Conservation (phyloP, 2,888 invertebrate genomes). For the Drosophila leonis region DNA sequence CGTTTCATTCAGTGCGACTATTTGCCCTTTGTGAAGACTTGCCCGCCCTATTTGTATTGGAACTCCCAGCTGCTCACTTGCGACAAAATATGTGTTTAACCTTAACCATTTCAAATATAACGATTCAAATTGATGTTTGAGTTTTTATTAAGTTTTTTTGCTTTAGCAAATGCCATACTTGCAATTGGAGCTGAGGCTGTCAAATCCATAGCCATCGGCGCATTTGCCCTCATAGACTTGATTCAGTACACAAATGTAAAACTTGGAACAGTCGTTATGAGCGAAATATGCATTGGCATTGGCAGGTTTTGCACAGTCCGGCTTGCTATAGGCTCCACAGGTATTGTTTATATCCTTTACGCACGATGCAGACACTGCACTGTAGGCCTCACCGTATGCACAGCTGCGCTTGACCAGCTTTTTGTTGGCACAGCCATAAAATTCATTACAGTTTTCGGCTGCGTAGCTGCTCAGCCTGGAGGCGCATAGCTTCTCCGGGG, state of each 20-base stretch:
- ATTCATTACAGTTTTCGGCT: constrained; percentile 32
- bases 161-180: constrained; percentile 15
- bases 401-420: constrained; percentile 28
- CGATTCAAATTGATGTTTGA: background rate
- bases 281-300: constrained; percentile 34
- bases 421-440: constrained; percentile 18
- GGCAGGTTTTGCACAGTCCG: constrained; percentile 29
- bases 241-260: constrained; percentile 29
- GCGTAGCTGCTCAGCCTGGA: constrained; percentile 4
- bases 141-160: background rate
- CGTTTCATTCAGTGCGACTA: constrained; percentile 64
- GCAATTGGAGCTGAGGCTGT: constrained; percentile 28
- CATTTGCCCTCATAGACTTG: constrained; percentile 36
- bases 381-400: constrained; percentile 26
- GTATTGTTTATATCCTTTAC: constrained; percentile 6
- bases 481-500: constrained; percentile 26
- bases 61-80: constrained; percentile 60
- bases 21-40: constrained; percentile 57
- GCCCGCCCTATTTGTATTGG: constrained; percentile 57
- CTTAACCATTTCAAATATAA: background rate
- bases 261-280: constrained; percentile 30
- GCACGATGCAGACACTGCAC: constrained; percentile 2
- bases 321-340: constrained; percentile 11
- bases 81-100: constrained; percentile 58
- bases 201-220: constrained; percentile 26